Evolutionary conservation across 2,113 vertebrate genomes (phyloP).

Genomic region (Psophia crepitans): DNA sequence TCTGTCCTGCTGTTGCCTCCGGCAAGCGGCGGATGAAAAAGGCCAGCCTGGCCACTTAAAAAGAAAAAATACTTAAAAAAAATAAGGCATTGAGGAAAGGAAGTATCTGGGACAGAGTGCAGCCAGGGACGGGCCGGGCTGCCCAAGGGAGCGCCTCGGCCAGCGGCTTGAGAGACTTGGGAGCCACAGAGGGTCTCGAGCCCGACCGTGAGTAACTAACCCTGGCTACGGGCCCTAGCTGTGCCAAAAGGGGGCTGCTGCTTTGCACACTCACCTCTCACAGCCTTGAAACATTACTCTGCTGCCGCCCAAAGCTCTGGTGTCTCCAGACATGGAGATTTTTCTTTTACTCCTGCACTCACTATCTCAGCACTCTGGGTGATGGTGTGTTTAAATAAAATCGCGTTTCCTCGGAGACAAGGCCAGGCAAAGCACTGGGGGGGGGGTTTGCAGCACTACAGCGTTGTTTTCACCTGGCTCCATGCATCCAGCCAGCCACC

Average conservation of each 20-base stretch:
- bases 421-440: not conserved
- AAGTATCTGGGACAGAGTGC: not conserved
- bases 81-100: not conserved
- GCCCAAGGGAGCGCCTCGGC: not conserved
- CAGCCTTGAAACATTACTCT: not conserved
- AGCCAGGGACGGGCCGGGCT: not conserved
- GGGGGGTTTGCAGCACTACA: not conserved
- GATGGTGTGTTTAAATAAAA: not conserved
- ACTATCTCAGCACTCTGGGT: not conserved
- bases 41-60: not conserved
- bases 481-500: slow-evolving; percentile 76
- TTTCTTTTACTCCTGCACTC: not conserved
- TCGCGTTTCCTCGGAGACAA: not conserved
- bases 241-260: not conserved
- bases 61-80: not conserved
- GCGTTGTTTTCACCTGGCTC: not conserved
- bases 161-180: not conserved
- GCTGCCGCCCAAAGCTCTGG: not conserved
- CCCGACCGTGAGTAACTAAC: not conserved
- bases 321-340: not conserved
- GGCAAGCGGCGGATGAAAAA: not conserved
- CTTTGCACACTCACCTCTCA: not conserved
- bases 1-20: not conserved
- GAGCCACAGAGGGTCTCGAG: not conserved
- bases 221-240: not conserved